These are phyloP conservation scores for Crioceris asparagi DNA, from an alignment of 2,888 invertebrate species.

Conservation along the genomic window DNA sequence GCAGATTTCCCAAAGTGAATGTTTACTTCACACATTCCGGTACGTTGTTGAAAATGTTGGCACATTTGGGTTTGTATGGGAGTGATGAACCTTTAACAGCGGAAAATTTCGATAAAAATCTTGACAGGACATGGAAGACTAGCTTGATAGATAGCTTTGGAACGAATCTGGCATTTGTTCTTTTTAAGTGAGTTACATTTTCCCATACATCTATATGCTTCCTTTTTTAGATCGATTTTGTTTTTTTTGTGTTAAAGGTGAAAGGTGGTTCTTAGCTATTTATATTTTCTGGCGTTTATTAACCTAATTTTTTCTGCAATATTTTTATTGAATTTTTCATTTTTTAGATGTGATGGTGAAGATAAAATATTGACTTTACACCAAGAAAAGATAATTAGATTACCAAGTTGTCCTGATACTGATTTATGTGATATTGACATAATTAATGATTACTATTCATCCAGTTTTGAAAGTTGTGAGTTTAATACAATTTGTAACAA, in stretches of 20 bases:
- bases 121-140: constrained; percentile 46
- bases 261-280: neutral
- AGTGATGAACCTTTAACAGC: constrained; percentile 52
- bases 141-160: constrained; percentile 65
- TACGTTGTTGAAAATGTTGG: constrained; percentile 62
- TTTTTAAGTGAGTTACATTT: constrained; percentile 33
- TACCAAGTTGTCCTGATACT: constrained; percentile 55
- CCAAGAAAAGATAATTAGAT: constrained; percentile 58
- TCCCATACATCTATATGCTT: neutral
- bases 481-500: constrained; percentile 54
- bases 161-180: constrained; percentile 67
- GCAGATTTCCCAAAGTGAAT: constrained; percentile 34
- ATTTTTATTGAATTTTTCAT: neutral
- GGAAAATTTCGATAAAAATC: constrained; percentile 36
- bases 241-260: too few relatives aligned
- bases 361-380: constrained; percentile 56
- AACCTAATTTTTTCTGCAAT: neutral
- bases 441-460: constrained; percentile 46
- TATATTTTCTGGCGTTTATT: neutral
- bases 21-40: constrained; percentile 79
- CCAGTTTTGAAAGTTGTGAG: constrained; percentile 54
- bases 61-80: constrained; percentile 61
- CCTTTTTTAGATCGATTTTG: too few relatives aligned
- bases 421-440: constrained; percentile 55
- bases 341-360: constrained; percentile 33